Base-by-base conservation (phyloP, 2,113 vertebrate genomes). In the Varanus salvator region DNA sequence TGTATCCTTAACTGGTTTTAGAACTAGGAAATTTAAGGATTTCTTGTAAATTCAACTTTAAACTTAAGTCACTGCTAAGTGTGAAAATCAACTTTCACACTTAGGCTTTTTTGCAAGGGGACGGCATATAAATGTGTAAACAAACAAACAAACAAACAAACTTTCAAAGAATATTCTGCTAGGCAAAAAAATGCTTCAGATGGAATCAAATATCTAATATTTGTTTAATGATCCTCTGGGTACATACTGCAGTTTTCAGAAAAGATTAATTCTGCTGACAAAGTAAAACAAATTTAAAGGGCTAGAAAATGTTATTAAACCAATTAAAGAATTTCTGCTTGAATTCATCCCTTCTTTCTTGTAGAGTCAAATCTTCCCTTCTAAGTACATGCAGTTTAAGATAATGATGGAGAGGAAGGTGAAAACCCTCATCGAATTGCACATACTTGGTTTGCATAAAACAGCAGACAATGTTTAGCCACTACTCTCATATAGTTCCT, bases 231-330 rank as follows among this genome's bases (percentile, higher is more conserved):
- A 90, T 52, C 75, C 19, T 81, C 4, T 21, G 9, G 11, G 83
- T 86, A 92, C 76, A 91, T 75, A 78, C 1, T 72, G 48, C 44
- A 82, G 71, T 7, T 60, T 25, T 80, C 29, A 72, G 5, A 52
- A 12, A 25, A 29, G 34, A 90, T 21, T 60, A 85, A 72, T 50
- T 85, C 44, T 44, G 76, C 27, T 0, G 0, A 78, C 69, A 38
- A 85, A 29, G 38, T 4, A 72, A 78, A 89, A n/a, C 68, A 87
- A 80, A 80, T 71, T 71, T 80, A 19, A 89, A 50, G 0, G 85
- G 38, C n/a, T 92, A 83, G 68, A 69, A 88, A n/a, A 1, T 87
- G 48, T 3, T 50, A 80, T 85, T 75, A 48, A 92, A 69, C 48
- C 29, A n/a, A 4, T 2, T 31, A 60, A 92, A 44, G 60, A n/a